Base-by-base conservation (phyloP, 2,888 invertebrate species). In the Rugalucina vietnamica region DNA sequence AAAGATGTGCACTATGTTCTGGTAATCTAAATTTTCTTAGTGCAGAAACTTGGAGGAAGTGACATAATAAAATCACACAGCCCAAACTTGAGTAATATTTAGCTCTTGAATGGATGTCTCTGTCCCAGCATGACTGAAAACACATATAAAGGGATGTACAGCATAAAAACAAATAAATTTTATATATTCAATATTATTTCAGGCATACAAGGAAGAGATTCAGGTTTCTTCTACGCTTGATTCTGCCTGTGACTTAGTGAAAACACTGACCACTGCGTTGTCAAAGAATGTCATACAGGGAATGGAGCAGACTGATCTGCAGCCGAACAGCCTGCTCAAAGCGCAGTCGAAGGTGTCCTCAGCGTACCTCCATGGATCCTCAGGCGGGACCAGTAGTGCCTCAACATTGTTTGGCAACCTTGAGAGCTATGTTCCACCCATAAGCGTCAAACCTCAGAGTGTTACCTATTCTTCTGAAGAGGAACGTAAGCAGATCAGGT, bases 181-280 rank as follows among this genome's bases (percentile, higher is more conserved):
- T n/a, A n/a, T n/a, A n/a, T n/a, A n/a, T n/a, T n/a, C n/a, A n/a
- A n/a, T n/a, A n/a, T n/a, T n/a, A n/a, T 88, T 81, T 5, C 88
- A 93, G 93, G 86, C 84, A 43, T 90, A 89, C 77, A 69, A 84
- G 3, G 80, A 79, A 34, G 93, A 92, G 79, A 86, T 89, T 72
- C 86, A 89, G 65, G 88, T 89, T 0, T 77, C 79, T 8, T 76
- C 82, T 12, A 88, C 90, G 10, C 76, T 89, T 8, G 72, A 73
- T 12, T 37, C 29, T n/a, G 65, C 77, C 21, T 70, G 69, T 37
- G 24, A 14, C 57, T 76, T 83, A 39, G 70, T 91, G 14, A 86
- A 89, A 60, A 79, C n/a, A 34, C 76, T 93, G 50, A 79, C 73
- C 24, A 29, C 57, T 5, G 69, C 80, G 18, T 81, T 92, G 73